A percentile compares a stretch with the other conserved stretches of the same genome.
Conservation (phyloP, 2,797 vertebrate species). For the Phaenicophaeus curvirostris region DNA sequence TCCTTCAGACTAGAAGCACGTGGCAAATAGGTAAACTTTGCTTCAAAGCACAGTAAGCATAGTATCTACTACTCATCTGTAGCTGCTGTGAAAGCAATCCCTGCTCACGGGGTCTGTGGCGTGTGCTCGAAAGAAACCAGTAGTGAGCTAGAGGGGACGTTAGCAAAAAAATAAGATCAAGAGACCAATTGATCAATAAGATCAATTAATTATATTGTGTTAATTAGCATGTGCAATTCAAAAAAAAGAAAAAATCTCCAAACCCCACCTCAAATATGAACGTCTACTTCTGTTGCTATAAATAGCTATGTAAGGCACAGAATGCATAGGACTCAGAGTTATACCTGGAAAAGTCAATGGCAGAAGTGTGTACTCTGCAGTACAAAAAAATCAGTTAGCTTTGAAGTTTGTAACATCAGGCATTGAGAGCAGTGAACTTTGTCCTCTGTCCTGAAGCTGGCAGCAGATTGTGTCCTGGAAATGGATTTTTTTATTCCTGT, state of each 20-base stretch:
- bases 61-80: neutral
- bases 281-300: neutral
- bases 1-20: neutral
- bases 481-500: neutral
- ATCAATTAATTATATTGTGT: neutral
- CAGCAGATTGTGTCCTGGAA: neutral
- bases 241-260: neutral
- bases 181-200: too few species aligned
- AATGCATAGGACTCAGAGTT: neutral
- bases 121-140: neutral
- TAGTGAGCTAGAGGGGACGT: neutral
- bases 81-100: neutral
- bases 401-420: neutral
- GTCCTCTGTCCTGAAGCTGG: neutral
- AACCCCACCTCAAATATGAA: neutral
- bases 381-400: neutral
- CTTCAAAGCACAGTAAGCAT: neutral
- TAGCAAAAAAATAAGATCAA: neutral
- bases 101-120: neutral
- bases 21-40: neutral
- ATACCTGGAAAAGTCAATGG: neutral
- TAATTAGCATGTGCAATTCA: neutral
- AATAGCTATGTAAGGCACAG: neutral
- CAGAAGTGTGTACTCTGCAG: neutral
- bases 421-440: neutral